Evolutionary conservation across 2,888 invertebrate species (phyloP), one percentile per base, ranked within the genome.

Genomic region (Mylabris sibirica): DNA sequence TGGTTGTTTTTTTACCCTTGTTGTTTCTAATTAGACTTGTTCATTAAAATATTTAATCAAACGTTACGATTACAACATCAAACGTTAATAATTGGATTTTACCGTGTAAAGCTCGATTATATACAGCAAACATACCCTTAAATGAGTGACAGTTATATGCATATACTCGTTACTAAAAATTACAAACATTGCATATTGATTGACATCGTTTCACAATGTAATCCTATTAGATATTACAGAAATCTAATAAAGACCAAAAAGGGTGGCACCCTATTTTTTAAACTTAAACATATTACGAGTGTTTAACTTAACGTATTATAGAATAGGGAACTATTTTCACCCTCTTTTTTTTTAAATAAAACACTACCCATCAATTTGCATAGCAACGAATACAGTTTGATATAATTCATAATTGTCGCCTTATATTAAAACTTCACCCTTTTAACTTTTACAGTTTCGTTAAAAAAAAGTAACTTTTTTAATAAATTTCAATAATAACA

Each of bases 171-270:
- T 79, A 79, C 73, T 75, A 76, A 74, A 77, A 81, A 78, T 77
- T 77, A 78, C 79, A 79, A 81, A 81, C 80, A 79, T 76, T 76
- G 78, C 77, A 75, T 74, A 76, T 75, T 80, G 80, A 81, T 79
- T 81, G 81, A 81, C 81, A 77, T 79, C 76, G 76, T 76, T 79
- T 77, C 77, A 75, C 44, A 63, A 70, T 76, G 73, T 78, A 80
- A 80, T 81, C 80, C 76, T 72, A 76, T 79, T 81, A 80, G 77
- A 75, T 75, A 76, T 74, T 74, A 74, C 76, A 74, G 74, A 76
- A 78, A 79, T 80, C 77, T 77, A 79, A 79, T 79, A 78, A 76
- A 65, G 66, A 65, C 62, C 49, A 57, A 8, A 1, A 6, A 75
- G 77, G 77, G 71, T 68, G 71, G 72, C 64, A 68, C 74, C 75